A percentile compares a stretch with the other conserved stretches of the same genome.
phyloP scores from a whole-genome alignment of 37 sponge, comb jelly and placozoan genomes.

The Bolinopsis microptera region DNA sequence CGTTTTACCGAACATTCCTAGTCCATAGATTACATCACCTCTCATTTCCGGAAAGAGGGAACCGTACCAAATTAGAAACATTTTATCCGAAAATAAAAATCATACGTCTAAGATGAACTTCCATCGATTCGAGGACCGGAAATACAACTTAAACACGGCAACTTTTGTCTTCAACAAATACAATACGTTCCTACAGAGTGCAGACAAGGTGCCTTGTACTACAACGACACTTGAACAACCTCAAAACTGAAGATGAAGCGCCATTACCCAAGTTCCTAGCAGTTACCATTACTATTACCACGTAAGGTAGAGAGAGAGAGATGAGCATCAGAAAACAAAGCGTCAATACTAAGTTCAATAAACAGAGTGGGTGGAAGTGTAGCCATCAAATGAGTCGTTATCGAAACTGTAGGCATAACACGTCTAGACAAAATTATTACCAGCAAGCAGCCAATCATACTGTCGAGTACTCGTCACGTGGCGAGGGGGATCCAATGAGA shows the following conservation, averaged over 20 bases:
- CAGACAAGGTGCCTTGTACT: no score
- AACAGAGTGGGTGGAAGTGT: not conserved
- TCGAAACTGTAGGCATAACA: not conserved
- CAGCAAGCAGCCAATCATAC: not conserved
- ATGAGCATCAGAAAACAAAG: not conserved
- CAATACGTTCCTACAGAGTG: no score
- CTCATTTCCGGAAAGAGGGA: no score
- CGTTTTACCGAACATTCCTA: no score
- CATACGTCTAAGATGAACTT: no score
- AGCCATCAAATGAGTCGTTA: not conserved
- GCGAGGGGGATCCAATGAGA: not conserved
- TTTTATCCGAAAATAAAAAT: no score
- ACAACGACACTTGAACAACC: no score
- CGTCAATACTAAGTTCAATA: not conserved
- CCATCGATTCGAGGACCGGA: not conserved
- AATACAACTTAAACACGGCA: not conserved
- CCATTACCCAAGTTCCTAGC: not conserved
- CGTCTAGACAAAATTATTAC: not conserved
- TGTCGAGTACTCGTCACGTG: not conserved
- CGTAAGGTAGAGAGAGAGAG: not conserved
- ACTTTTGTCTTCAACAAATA: no score
- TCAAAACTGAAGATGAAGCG: no score
- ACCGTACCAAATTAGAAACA: no score
- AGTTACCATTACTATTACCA: not conserved
- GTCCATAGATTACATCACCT: no score